Evolutionary conservation across 2,113 vertebrate species (phyloP).

Genomic region (Crotalus viridis): DNA sequence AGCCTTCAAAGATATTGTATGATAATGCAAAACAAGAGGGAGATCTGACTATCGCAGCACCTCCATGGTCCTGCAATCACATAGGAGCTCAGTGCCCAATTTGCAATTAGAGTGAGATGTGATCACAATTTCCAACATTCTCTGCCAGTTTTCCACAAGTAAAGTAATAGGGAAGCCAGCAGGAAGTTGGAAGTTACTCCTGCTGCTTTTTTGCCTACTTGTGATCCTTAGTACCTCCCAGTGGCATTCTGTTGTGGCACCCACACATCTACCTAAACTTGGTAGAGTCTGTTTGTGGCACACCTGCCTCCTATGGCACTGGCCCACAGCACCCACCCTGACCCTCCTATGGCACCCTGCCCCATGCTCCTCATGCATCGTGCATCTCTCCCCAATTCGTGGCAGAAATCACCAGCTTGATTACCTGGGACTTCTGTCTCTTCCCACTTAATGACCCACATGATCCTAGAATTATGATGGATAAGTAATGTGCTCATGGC

Average conservation of each 20-base stretch:
- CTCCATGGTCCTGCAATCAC: not conserved
- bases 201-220: not conserved
- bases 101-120: not conserved
- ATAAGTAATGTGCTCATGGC: not conserved
- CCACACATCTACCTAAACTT: not conserved
- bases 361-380: not conserved
- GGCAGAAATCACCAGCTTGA: not conserved
- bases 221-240: not conserved
- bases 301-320: not conserved
- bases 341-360: not conserved
- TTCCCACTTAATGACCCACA: not conserved
- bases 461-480: not conserved
- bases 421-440: not conserved
- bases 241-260: not conserved
- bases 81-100: not conserved
- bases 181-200: not conserved
- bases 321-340: not conserved
- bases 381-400: not conserved
- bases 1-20: not conserved
- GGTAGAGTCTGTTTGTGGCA: not conserved
- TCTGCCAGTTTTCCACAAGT: not conserved
- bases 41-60: not conserved
- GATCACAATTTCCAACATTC: not conserved
- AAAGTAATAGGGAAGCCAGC: not conserved
- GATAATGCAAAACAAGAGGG: not conserved